Evolutionary conservation across 1,140 invertebrate genomes (phyloP).

Genomic region (Diuraphis noxia): DNA sequence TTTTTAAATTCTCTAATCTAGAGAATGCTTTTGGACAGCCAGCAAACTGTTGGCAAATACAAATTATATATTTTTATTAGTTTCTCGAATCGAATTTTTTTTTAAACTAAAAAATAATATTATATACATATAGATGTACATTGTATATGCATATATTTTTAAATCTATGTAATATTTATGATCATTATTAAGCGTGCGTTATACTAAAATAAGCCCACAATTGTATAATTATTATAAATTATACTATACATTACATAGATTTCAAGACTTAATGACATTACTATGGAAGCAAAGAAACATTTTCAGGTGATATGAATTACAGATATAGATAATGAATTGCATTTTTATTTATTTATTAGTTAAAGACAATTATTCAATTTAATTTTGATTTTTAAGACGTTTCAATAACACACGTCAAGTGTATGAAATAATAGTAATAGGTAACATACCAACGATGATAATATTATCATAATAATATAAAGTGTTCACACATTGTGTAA

Average conservation of each 20-base stretch:
- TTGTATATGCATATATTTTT: neutral
- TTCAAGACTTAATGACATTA: neutral
- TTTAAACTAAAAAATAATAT: neutral
- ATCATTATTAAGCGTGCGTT: neutral
- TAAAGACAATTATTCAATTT: neutral
- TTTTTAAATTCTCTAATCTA: conserved; percentile 92
- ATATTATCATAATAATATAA: no score
- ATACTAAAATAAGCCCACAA: neutral
- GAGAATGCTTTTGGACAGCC: conserved; percentile 94
- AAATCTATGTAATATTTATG: neutral
- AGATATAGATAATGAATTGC: neutral
- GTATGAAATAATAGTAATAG: neutral
- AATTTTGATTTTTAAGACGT: neutral
- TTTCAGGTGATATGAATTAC: neutral
- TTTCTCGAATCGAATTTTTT: neutral
- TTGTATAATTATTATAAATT: neutral
- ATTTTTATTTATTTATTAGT: neutral
- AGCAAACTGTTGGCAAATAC: conserved; percentile 72
- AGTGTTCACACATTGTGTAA: neutral
- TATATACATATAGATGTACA: no score
- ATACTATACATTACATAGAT: neutral
- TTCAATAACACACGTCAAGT: neutral
- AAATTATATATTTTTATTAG: neutral
- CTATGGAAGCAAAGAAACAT: neutral
- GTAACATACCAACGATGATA: neutral